phyloP scores from a whole-genome alignment of 1,140 invertebrate genomes.

The Samia ricini region DNA sequence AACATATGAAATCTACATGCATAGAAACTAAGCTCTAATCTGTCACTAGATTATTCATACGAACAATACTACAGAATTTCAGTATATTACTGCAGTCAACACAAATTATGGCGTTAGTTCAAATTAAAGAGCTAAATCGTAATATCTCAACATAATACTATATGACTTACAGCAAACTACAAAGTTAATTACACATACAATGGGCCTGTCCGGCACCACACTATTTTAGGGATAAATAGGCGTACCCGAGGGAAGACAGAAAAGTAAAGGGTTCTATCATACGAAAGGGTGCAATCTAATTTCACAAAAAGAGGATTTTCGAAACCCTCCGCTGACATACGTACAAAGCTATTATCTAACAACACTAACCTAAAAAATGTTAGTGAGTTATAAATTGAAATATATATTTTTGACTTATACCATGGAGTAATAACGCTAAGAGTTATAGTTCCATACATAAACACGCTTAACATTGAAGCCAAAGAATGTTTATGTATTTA shows the following conservation, averaged over 20 bases:
- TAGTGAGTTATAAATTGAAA: too few species aligned
- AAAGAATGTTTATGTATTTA: too few species aligned
- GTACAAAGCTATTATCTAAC: background rate
- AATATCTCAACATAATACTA: background rate
- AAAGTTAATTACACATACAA: conserved; percentile 48
- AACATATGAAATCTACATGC: too few species aligned
- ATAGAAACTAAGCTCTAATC: too few species aligned
- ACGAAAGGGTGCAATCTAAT: conserved; percentile 65
- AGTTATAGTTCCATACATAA: too few species aligned
- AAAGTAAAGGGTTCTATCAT: conserved; percentile 43
- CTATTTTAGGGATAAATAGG: conserved; percentile 45
- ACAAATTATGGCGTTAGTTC: too few species aligned
- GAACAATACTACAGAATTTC: too few species aligned
- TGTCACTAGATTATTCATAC: too few species aligned
- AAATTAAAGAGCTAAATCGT: background rate
- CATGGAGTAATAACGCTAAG: too few species aligned
- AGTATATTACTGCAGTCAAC: too few species aligned
- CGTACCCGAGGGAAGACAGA: conserved; percentile 31
- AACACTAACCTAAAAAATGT: background rate
- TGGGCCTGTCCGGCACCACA: conserved; percentile 35
- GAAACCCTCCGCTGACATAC: conserved; percentile 40
- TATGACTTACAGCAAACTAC: background rate
- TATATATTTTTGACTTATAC: too few species aligned
- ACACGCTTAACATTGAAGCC: too few species aligned
- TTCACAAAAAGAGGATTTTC: conserved; percentile 62